Percentiles rank a stretch among this genome's conserved stretches.
These are phyloP conservation scores for Decapterus maruadsi DNA, from an alignment of 2,797 vertebrate genomes.

Conservation along the genomic window DNA sequence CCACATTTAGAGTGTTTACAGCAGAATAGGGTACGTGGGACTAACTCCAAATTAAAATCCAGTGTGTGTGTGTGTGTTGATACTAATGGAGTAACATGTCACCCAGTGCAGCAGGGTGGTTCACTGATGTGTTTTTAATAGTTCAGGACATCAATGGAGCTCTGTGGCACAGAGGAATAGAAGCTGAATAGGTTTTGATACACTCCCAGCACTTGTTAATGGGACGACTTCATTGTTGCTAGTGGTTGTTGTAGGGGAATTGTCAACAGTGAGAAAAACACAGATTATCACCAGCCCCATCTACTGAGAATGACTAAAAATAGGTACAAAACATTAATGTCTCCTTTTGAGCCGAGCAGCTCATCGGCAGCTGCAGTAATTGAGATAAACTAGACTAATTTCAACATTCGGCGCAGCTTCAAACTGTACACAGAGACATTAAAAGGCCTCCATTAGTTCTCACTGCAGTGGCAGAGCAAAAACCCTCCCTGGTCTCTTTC, in stretches of 20 bases:
- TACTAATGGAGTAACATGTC: background rate
- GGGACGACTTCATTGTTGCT: background rate
- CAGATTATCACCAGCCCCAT: background rate
- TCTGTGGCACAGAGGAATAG: background rate
- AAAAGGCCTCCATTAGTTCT: background rate
- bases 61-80: background rate
- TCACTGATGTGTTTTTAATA: no score
- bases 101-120: background rate
- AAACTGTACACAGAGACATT: background rate
- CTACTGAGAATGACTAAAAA: background rate
- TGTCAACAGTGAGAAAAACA: background rate
- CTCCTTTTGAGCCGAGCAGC: background rate
- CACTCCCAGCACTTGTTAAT: background rate
- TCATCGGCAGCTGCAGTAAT: background rate
- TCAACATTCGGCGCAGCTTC: background rate
- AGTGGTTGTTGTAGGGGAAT: background rate
- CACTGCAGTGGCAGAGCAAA: slow-evolving; percentile 1
- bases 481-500: background rate
- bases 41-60: background rate
- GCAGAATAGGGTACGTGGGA: background rate
- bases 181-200: background rate
- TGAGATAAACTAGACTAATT: slow-evolving; percentile 14
- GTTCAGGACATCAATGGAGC: background rate
- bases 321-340: background rate
- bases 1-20: background rate